Base-by-base conservation (phyloP, 2,113 vertebrate genomes). In the Zosterops pallidus region DNA sequence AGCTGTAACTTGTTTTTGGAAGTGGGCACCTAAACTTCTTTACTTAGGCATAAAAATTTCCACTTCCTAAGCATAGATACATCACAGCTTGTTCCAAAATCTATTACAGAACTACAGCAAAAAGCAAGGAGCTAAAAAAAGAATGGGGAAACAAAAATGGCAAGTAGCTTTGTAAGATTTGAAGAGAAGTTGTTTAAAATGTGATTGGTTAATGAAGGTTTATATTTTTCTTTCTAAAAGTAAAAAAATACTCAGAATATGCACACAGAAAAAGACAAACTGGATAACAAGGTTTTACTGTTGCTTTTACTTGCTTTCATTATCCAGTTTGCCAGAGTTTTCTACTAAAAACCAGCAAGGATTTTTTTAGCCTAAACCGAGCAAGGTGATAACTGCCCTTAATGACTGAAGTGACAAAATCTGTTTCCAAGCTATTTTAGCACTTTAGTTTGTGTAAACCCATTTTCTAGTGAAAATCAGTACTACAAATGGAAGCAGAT, bases 401-500 rank as follows among this genome's bases (percentile, higher is more conserved):
- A 83, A 88, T 47, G 56, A 81, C 42, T 86, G 24, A 95, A 89
- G 76, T 44, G 47, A 83, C 64, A 96, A 89, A 86, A 94, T 83
- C 71, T 93, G 79, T 59, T 90, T 84, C 83, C 72, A 92, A 78
- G 80, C 20, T 86, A 78, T 89, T 89, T 94, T 81, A 78, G 39
- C 14, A 42, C 42, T 89, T 93, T 12, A 53, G 37, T 69, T 86
- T 77, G 14, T 1, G 5, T n/a, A 93, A 93, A 83, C 23, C 16
- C 17, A 74, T 90, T 74, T 93, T 77, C 71, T 70, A 86, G 13
- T 41, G 56, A 90, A 93, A 86, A 90, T 74, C 47, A 24, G 56
- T 37, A 81, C 74, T 57, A 55, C 13, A 89, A 81, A 41, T 52
- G 22, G 24, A 92, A 92, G 52, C 9, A 92, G 60, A 55, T 69